Base-by-base conservation (phyloP, 2,113 vertebrate genomes). In the Triplophysa dalaica region DNA sequence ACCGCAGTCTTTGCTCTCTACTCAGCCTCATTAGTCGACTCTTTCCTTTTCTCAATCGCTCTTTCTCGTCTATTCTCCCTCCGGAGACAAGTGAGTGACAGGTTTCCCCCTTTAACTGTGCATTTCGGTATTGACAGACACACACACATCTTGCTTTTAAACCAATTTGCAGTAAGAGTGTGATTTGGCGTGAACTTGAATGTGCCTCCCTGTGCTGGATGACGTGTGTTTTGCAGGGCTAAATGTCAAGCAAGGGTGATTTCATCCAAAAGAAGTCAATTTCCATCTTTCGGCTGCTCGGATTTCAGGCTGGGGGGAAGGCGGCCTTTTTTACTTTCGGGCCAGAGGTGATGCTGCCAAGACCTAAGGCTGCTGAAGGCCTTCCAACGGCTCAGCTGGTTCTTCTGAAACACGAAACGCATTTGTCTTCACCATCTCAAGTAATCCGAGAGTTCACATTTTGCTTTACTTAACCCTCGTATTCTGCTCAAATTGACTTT, bases 71-170 rank as follows among this genome's bases (percentile, higher is more conserved):
- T 90, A 62, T 81, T 89, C 85, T 85, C 82, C 87, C 89, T 88
- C 87, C 84, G 81, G 89, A 90, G 91, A 82, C 87, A 85, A 85
- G 86, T 90, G 88, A 92, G 83, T 90, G 90, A 87, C 89, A 91
- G 90, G 83, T 87, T 87, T 87, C 86, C 75, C 76, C 81, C 82
- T 89, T 87, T 87, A 92, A 90, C 86, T 84, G 86, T 86, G 76
- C 82, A 81, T 90, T 88, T 81, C 87, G 58, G 68, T 86, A 77
- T 83, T 83, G 87, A 88, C 79, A 87, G 75, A 66, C 38, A 82
- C 64, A 80, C 43, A 78, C 68, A 88, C 48, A 67, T 72, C 56
- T 72, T 69, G 50, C 45, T 61, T 69, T 66, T 68, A 70, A 38
- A 64, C 1, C 1, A 68, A 60, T 88, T 87, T 68, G 78, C 87